Base-by-base conservation (phyloP, 2,797 vertebrate species). In the Periophthalmus magnuspinnatus region DNA sequence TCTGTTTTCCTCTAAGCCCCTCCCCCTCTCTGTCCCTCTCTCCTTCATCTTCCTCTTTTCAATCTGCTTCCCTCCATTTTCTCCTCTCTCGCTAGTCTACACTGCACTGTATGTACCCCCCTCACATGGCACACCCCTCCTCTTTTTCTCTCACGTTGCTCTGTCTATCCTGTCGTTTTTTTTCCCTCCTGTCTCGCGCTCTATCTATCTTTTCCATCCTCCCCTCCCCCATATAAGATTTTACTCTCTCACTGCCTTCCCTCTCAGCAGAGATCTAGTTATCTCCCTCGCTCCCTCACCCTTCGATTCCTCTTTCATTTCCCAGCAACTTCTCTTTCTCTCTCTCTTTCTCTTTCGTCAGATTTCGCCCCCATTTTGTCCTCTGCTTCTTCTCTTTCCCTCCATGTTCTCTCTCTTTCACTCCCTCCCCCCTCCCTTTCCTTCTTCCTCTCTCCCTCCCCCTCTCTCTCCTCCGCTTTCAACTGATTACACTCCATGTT, bases 301-400 rank as follows among this genome's bases (percentile, higher is more conserved):
- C 80, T 77, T 87, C 89, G 87, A 81, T 89, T 89, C 85, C 86
- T 90, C 85, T 89, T 89, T 91, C 88, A 91, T 90, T 45, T 91
- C 86, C 81, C 81, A 88, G 86, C 85, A 90, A 88, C 91, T 88
- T 86, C 69, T 65, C 57, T 41, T 21, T 58, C 5, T 33, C 32
- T 13, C 11, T 57, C 55, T 32, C 56, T 16, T 58, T 58, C 28
- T 58, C 17, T 33, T 34, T 24, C 55, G 19, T n/a, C 32, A n/a
- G 58, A 47, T 45, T 47, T 41, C 61, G 14, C 21, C 61, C 59
- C 61, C 61, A 63, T 63, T 63, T 63, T 63, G 61, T 63, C 78
- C 72, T 70, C 74, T 74, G 67, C 73, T 70, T 76, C 48, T 66
- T 79, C 76, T 54, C 38, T 74, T 75, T 80, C 47, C 72, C 67